Evolutionary conservation across 1,140 invertebrate genomes (phyloP).

Genomic region (Papilio dardanus): DNA sequence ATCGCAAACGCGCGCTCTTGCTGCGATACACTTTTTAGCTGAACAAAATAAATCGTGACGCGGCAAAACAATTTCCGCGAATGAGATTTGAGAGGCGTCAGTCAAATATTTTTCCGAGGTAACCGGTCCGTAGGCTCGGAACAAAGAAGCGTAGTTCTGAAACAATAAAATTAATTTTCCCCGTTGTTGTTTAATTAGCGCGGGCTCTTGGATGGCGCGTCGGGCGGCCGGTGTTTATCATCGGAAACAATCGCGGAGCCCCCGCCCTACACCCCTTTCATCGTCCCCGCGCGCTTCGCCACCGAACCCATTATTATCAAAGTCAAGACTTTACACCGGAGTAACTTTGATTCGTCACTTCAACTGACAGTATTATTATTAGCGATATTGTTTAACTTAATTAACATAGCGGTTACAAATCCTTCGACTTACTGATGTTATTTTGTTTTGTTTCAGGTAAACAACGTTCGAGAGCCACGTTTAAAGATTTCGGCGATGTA

Average conservation of each 20-base stretch:
- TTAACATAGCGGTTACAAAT: constrained; percentile 67
- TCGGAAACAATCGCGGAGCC: constrained; percentile 75
- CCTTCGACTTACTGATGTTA: constrained; percentile 59
- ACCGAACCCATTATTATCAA: constrained; percentile 77
- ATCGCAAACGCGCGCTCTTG: constrained; percentile 58
- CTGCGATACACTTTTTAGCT: constrained; percentile 48
- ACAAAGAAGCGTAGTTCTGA: constrained; percentile 76
- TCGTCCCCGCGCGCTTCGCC: constrained; percentile 44
- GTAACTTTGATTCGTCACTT: constrained; percentile 80
- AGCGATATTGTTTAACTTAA: constrained; percentile 71
- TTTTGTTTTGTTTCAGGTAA: constrained; percentile 74
- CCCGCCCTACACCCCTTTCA: constrained; percentile 41
- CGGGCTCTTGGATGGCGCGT: constrained; percentile 70
- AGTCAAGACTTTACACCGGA: constrained; percentile 78
- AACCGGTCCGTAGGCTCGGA: constrained; percentile 61
- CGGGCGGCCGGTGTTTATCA: constrained; percentile 79
- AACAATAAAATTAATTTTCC: constrained; percentile 81
- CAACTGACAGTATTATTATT: constrained; percentile 71
- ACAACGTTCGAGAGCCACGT: constrained; percentile 44
- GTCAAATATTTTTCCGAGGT: constrained; percentile 69
- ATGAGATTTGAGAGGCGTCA: constrained; percentile 52
- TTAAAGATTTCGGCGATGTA: constrained; percentile 36
- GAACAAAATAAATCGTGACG: constrained; percentile 57
- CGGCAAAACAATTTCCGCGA: constrained; percentile 50
- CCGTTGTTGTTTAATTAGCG: constrained; percentile 81